These are phyloP conservation scores for Pseudopleuronectes americanus DNA, from an alignment of 2,797 vertebrate genomes.

Conservation along the genomic window DNA sequence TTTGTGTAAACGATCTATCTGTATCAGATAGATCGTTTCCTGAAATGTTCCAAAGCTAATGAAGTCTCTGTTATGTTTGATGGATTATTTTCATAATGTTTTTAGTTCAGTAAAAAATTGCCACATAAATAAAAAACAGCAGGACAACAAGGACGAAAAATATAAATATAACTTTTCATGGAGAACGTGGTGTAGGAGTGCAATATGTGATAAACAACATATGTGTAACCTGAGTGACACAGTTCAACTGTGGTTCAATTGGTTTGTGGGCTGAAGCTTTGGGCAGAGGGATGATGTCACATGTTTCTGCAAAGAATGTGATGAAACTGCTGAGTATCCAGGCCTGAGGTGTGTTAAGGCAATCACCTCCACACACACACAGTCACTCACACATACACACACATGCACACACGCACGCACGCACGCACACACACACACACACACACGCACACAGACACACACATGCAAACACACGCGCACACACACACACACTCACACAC, in stretches of 20 bases:
- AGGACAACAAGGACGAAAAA: background rate
- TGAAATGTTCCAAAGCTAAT: background rate
- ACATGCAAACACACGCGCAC: slow-evolving; percentile 18
- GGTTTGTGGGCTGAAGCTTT: slow-evolving; percentile 18
- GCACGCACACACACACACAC: slow-evolving; percentile 16
- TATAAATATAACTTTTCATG: slow-evolving; percentile 8
- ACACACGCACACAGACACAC: slow-evolving; percentile 8
- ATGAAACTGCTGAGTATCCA: slow-evolving; percentile 47
- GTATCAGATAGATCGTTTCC: background rate
- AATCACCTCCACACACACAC: slow-evolving; percentile 17
- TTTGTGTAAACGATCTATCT: background rate
- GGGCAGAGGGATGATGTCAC: slow-evolving; percentile 55
- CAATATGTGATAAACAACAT: slow-evolving; percentile 17
- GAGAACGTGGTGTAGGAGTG: background rate
- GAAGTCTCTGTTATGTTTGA: too few relatives aligned
- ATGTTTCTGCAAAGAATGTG: slow-evolving; percentile 50
- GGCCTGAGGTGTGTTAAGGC: slow-evolving; percentile 21
- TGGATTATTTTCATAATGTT: background rate
- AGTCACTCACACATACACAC: slow-evolving; percentile 21
- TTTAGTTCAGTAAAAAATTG: background rate
- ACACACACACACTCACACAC: slow-evolving; percentile 13
- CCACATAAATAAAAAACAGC: background rate
- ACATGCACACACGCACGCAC: slow-evolving; percentile 10
- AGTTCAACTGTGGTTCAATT: slow-evolving; percentile 3
- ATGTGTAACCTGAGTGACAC: slow-evolving; percentile 14